Percentiles rank a stretch among this genome's conserved stretches.
Conservation (phyloP, 2,888 invertebrate genomes). For the Chironomus riparius region DNA sequence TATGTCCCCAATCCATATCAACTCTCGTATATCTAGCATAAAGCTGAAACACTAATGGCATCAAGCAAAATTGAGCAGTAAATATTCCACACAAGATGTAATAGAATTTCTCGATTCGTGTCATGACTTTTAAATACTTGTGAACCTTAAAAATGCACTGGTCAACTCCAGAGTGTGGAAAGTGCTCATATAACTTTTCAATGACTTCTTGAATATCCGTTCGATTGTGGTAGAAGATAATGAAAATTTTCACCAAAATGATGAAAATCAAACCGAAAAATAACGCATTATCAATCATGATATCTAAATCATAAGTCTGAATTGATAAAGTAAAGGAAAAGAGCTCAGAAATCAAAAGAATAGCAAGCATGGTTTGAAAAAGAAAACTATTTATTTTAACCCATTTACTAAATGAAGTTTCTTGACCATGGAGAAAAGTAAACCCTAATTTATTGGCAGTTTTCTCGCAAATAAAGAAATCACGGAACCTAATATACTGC, state of each 20-base stretch:
- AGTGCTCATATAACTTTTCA: background rate
- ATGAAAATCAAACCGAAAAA: background rate
- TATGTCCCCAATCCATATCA: background rate
- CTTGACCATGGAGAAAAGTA: too few species aligned
- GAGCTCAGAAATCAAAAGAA: too few species aligned
- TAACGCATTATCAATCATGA: background rate
- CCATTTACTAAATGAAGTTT: too few species aligned
- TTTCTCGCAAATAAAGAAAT: too few species aligned
- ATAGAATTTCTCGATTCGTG: background rate
- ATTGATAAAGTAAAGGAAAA: too few species aligned
- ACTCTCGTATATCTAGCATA: background rate
- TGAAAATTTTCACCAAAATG: background rate
- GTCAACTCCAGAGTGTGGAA: background rate
- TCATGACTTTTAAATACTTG: background rate
- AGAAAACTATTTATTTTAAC: too few species aligned
- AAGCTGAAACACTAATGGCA: background rate
- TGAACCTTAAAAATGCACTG: background rate
- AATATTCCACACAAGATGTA: background rate
- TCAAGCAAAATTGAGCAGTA: background rate
- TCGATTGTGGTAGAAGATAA: background rate
- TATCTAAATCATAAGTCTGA: too few species aligned
- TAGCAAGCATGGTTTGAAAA: too few species aligned
- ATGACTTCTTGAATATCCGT: background rate
- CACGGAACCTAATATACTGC: too few species aligned
- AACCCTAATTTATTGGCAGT: too few species aligned